Evolutionary conservation across 2,888 invertebrate species (phyloP).

Genomic region (Meiosimyza decipiens): DNA sequence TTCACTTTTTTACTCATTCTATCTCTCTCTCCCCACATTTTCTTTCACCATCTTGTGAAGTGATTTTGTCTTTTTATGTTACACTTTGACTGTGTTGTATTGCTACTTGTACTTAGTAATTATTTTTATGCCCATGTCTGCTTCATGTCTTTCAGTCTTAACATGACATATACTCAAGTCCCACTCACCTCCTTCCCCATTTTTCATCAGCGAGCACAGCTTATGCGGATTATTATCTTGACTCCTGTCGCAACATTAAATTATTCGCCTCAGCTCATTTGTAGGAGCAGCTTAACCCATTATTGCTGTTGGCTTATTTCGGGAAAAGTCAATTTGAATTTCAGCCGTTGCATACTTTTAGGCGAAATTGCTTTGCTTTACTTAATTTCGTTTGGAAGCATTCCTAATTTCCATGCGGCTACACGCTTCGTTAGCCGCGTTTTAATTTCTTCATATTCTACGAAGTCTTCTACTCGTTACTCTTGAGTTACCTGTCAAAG

Average conservation of each 20-base stretch:
- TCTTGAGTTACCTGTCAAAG: slow-evolving; percentile 4
- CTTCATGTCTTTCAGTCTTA: background rate
- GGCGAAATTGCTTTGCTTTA: slow-evolving; percentile 15
- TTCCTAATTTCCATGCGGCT: too few species aligned
- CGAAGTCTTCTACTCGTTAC: background rate
- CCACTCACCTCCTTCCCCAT: background rate
- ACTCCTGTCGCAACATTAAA: slow-evolving; percentile 23
- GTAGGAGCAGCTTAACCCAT: background rate
- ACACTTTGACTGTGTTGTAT: background rate
- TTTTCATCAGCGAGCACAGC: background rate
- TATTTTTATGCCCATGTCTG: slow-evolving; percentile 8
- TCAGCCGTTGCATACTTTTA: slow-evolving; percentile 16
- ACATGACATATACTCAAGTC: background rate
- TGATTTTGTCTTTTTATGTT: slow-evolving; percentile 2
- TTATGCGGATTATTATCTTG: slow-evolving; percentile 2
- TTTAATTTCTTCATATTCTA: slow-evolving; percentile 10
- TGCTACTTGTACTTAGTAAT: slow-evolving; percentile 13
- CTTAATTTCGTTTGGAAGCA: too few species aligned
- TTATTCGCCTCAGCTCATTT: slow-evolving; percentile 12
- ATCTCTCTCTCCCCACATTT: background rate
- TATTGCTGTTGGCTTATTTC: slow-evolving; percentile 3
- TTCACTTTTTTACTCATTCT: background rate
- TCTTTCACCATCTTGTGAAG: background rate
- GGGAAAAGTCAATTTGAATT: slow-evolving; percentile 1
- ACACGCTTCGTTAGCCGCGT: background rate